Conservation (phyloP, 2,888 invertebrate species). For the Synergus laeviventris region DNA sequence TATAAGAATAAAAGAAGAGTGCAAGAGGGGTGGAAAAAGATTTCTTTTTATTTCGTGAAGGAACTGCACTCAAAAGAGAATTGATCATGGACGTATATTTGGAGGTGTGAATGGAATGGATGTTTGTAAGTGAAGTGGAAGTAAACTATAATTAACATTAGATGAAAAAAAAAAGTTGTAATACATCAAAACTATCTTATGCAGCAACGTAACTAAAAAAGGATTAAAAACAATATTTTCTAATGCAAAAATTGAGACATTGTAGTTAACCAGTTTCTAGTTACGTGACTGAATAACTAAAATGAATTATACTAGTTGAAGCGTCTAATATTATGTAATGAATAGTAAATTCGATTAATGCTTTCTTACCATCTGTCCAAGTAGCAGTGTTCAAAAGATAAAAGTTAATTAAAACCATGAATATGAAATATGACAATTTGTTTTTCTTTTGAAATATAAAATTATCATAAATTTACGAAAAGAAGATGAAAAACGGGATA, state of each 20-base stretch:
- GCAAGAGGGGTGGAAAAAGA: slow-evolving; percentile 38
- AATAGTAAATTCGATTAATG: slow-evolving; percentile 68
- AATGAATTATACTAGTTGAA: slow-evolving; percentile 63
- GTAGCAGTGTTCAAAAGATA: slow-evolving; percentile 63
- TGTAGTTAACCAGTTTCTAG: not conserved
- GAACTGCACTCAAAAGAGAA: slow-evolving; percentile 26
- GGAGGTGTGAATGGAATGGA: slow-evolving; percentile 26
- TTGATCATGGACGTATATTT: slow-evolving; percentile 23
- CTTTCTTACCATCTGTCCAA: slow-evolving; percentile 76
- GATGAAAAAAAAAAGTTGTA: slow-evolving; percentile 18
- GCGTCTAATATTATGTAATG: slow-evolving; percentile 68
- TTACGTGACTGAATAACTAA: slow-evolving; percentile 50
- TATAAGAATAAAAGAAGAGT: slow-evolving; percentile 43
- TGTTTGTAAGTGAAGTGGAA: slow-evolving; percentile 30
- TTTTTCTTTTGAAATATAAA: no score
- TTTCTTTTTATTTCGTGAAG: slow-evolving; percentile 8
- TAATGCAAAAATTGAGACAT: not conserved
- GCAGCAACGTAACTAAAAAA: slow-evolving; percentile 18
- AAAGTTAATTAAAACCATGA: slow-evolving; percentile 16
- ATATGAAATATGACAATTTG: no score
- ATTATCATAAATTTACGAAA: not conserved
- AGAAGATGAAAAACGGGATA: not conserved
- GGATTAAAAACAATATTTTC: not conserved
- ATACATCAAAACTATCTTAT: slow-evolving; percentile 16
- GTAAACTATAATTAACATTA: slow-evolving; percentile 59